Evolutionary conservation across 1,140 invertebrate species (phyloP), one percentile per base, ranked within the genome.

Genomic region (Bacillus rossius): DNA sequence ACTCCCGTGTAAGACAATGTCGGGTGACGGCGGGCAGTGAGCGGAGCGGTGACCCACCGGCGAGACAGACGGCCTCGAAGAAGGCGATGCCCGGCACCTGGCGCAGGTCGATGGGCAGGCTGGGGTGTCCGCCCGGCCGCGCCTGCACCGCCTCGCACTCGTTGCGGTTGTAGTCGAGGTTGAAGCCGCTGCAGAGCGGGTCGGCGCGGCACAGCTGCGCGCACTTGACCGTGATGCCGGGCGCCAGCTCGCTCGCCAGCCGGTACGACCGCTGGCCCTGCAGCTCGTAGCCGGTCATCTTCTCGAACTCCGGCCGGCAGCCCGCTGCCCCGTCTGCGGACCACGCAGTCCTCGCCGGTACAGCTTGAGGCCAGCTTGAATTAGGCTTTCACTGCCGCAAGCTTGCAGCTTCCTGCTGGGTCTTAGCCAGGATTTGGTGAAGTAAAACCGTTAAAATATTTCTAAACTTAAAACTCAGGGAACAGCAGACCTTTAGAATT

Each of bases 21-120:
- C n/a, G n/a, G n/a, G n/a, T n/a, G n/a, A n/a, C n/a, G n/a, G n/a
- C n/a, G n/a, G n/a, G n/a, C n/a, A n/a, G n/a, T n/a, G n/a, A n/a
- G n/a, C n/a, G n/a, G n/a, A n/a, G n/a, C n/a, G n/a, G n/a, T n/a
- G n/a, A 57, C 64, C 59, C 59, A 74, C 75, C 71, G 64, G 69
- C 58, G 2, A 77, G 59, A 48, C 77, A 78, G 49, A 76, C 68
- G 25, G 70, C 72, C 63, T 79, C 76, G 63, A 76, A 78, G 63
- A 74, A 78, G 7, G 72, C 71, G 20, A 73, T 70, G 13, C 75
- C 75, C 20, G 69, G 64, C 1, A 71, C 67, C 17, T 71, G 65
- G 50, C 73, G 62, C 0, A 77, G 62, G 54, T 74, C 73, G 38
- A 70, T 66, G 16, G 66, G 62, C 10, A 63, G 63, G 16, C 65